Evolutionary conservation across 1,140 invertebrate genomes (phyloP).

Genomic region (Gryon sp.): DNA sequence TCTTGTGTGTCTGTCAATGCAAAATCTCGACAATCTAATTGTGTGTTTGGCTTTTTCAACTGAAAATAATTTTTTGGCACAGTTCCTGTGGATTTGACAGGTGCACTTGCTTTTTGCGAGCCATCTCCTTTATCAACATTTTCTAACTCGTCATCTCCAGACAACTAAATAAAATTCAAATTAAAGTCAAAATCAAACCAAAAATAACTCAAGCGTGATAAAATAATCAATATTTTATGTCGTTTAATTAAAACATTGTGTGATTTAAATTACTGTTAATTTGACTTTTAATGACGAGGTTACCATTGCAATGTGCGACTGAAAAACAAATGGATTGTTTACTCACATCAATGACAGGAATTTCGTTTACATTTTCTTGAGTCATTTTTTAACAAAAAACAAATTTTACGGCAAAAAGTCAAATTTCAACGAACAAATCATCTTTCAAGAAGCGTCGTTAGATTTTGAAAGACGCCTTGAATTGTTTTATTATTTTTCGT

Average conservation of each 20-base stretch:
- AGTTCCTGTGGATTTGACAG: constrained; percentile 14
- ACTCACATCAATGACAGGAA: constrained; percentile 35
- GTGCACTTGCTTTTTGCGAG: neutral
- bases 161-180: constrained; percentile 21
- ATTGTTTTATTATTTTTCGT: constrained; percentile 5
- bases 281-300: no score
- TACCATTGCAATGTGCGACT: no score
- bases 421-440: constrained; percentile 11
- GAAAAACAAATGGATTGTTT: constrained; percentile 17
- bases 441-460: constrained; percentile 17
- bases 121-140: constrained; percentile 36
- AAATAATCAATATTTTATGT: no score
- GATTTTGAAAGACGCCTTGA: constrained; percentile 3
- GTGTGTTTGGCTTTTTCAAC: constrained; percentile 68
- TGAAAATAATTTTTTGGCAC: constrained; percentile 68
- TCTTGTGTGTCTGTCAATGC: constrained; percentile 50
- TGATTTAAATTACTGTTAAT: no score
- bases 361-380: neutral
- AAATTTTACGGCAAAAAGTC: neutral
- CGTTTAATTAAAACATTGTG: no score
- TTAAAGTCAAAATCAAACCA: neutral
- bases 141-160: constrained; percentile 5
- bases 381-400: constrained; percentile 21
- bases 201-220: constrained; percentile 8
- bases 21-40: constrained; percentile 10